These are phyloP conservation scores for Sebastes minor DNA, from an alignment of 2,797 vertebrate species.

Conservation along the genomic window DNA sequence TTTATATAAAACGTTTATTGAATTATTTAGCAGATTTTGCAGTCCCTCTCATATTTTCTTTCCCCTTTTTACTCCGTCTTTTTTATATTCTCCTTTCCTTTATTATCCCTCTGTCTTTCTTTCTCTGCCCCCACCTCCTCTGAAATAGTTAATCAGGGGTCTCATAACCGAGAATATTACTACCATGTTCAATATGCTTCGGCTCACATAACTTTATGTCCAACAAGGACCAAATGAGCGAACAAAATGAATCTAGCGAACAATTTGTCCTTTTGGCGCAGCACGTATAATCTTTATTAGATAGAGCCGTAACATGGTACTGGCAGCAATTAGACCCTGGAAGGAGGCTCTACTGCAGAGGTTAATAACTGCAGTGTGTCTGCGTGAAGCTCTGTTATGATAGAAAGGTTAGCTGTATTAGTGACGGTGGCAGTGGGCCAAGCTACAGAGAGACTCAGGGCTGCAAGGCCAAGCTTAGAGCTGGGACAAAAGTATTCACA, in stretches of 20 bases:
- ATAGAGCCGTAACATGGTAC: constrained; percentile 74
- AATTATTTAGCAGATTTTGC: background rate
- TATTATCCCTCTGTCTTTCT: background rate
- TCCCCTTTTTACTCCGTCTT: background rate
- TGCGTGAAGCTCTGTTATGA: constrained; percentile 61
- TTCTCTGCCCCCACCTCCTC: constrained; percentile 3
- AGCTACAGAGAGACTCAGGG: constrained; percentile 17
- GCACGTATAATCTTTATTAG: constrained; percentile 76
- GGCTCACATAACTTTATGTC: constrained; percentile 71
- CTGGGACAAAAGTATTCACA: constrained; percentile 18
- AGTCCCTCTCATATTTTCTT: background rate
- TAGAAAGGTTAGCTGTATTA: constrained; percentile 72
- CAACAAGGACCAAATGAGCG: constrained; percentile 66
- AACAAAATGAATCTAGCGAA: constrained; percentile 57
- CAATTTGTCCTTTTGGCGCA: constrained; percentile 76
- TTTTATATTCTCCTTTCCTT: background rate
- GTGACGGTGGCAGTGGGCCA: constrained; percentile 56
- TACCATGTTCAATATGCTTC: constrained; percentile 69
- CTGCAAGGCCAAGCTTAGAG: constrained; percentile 4
- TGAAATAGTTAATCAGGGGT: constrained; percentile 53
- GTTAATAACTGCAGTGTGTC: constrained; percentile 73
- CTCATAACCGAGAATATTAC: constrained; percentile 60
- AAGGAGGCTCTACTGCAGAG: constrained; percentile 62
- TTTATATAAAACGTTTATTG: background rate
- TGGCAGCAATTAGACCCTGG: constrained; percentile 72